phyloP scores from a whole-genome alignment of 2,797 vertebrate genomes.

The Prionace glauca region DNA sequence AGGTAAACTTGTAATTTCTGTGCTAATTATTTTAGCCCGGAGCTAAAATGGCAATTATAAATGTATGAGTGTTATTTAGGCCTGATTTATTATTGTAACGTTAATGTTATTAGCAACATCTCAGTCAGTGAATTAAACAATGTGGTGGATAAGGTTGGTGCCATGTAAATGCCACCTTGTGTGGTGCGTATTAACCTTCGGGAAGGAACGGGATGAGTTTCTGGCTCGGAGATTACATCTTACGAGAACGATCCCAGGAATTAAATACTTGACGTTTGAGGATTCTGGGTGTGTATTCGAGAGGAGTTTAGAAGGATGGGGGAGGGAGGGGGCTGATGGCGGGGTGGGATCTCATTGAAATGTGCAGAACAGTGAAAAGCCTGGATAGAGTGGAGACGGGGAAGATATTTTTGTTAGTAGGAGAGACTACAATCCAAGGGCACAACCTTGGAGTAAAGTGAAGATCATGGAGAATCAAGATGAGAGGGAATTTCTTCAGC shows the following conservation, averaged over 20 bases:
- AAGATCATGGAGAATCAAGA: too few species aligned
- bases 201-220: background rate
- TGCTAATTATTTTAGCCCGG: background rate
- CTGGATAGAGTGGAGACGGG: too few species aligned
- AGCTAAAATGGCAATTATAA: background rate
- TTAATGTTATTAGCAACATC: background rate
- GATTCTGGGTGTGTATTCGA: background rate
- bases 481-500: too few species aligned
- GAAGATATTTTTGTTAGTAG: too few species aligned
- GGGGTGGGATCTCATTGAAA: too few species aligned
- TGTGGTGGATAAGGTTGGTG: background rate
- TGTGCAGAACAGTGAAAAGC: too few species aligned
- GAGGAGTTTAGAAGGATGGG: too few species aligned
- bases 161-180: background rate
- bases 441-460: too few species aligned
- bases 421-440: too few species aligned
- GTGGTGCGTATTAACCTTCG: background rate
- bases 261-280: too few species aligned
- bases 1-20: background rate
- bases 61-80: background rate
- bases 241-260: background rate
- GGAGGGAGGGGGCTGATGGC: too few species aligned
- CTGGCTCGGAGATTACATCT: background rate
- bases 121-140: background rate
- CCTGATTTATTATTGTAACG: background rate